These are phyloP conservation scores for Carapus acus DNA, from an alignment of 2,797 vertebrate genomes.

Conservation along the genomic window DNA sequence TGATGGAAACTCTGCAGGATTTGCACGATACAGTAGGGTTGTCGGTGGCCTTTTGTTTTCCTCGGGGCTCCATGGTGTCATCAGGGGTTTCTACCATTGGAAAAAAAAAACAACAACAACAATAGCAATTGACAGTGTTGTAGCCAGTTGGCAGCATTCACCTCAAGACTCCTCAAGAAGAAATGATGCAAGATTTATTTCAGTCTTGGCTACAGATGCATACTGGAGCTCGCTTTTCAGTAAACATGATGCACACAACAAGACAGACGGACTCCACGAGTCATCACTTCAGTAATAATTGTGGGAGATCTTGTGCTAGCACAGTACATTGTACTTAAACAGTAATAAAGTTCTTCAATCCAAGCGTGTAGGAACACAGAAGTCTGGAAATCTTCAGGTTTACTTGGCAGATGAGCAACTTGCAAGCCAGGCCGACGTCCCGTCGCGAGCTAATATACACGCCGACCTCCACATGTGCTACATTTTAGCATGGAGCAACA, in stretches of 20 bases:
- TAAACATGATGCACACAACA: background rate
- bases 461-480: slow-evolving; percentile 35
- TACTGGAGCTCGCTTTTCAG: background rate
- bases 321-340: too few species aligned
- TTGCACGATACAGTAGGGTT: background rate
- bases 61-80: background rate
- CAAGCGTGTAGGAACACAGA: too few species aligned
- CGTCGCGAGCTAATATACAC: too few species aligned
- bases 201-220: background rate
- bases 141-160: background rate
- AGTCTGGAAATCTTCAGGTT: too few species aligned
- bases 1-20: background rate
- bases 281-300: too few species aligned
- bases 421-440: too few species aligned
- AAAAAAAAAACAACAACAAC: background rate
- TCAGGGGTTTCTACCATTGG: background rate
- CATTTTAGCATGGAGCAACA: slow-evolving; percentile 17
- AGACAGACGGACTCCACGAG: too few species aligned
- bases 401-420: too few species aligned
- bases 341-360: too few species aligned
- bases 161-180: background rate
- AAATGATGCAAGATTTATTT: background rate
- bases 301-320: too few species aligned
- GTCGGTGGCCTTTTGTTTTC: background rate
- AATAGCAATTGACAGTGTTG: background rate